Percentiles rank a stretch among this genome's conserved stretches.
Conservation (phyloP, 2,888 invertebrate genomes). For the Chymomyza fuscimana region DNA sequence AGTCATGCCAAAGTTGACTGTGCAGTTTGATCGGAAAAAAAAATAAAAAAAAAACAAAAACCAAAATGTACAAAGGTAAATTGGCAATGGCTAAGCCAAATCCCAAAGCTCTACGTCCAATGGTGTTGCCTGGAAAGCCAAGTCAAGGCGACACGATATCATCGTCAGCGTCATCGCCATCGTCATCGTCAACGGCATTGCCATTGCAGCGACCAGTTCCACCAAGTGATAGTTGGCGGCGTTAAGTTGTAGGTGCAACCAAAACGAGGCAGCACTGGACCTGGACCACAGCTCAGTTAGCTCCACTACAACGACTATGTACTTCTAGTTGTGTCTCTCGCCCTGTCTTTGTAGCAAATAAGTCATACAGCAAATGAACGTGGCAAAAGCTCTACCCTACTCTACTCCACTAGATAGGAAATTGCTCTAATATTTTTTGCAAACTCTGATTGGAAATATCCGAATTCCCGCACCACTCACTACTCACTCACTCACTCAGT, state of each 20-base stretch:
- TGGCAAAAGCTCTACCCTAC: slow-evolving; percentile 37
- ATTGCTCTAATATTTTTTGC: slow-evolving; percentile 67
- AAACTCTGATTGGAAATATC: slow-evolving; percentile 61
- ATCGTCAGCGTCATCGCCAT: not conserved
- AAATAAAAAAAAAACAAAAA: slow-evolving; percentile 32
- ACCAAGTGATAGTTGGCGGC: slow-evolving; percentile 52
- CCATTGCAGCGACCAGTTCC: not conserved
- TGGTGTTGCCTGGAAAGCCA: not conserved
- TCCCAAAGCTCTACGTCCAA: not conserved
- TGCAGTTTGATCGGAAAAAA: slow-evolving; percentile 35
- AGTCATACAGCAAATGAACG: slow-evolving; percentile 57
- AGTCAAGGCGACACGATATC: not conserved
- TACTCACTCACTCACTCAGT: not conserved
- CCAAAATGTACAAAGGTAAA: slow-evolving; percentile 45
- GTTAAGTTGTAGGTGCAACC: slow-evolving; percentile 71
- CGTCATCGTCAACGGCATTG: not conserved
- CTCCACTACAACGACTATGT: not conserved
- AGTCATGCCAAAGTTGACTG: slow-evolving; percentile 71
- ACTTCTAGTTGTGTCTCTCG: slow-evolving; percentile 3
- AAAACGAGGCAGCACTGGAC: slow-evolving; percentile 1
- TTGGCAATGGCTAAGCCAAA: slow-evolving; percentile 52
- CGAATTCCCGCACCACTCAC: slow-evolving; percentile 21
- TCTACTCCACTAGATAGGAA: slow-evolving; percentile 47
- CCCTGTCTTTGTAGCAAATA: slow-evolving; percentile 46
- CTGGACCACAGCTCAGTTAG: not conserved